Base-by-base conservation (phyloP, 2,888 invertebrate genomes). In the Poecilobothrus nobilitatus region DNA sequence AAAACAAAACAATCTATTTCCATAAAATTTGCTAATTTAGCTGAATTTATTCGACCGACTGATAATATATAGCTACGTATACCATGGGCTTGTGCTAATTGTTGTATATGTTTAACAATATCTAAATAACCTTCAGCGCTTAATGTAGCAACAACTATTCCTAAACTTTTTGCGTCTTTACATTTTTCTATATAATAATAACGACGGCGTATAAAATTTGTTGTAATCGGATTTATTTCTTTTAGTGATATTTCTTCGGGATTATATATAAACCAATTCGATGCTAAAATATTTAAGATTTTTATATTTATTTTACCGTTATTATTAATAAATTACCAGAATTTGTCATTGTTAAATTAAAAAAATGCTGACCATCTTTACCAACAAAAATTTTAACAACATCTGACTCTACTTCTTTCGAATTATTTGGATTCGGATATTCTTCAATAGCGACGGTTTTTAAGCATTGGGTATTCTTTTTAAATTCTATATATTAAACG, bases 11-110 rank as follows among this genome's bases (percentile, higher is more conserved):
- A 87, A 77, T 98, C 97, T 72, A 98, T 90, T 88, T 92, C 82
- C 53, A 84, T 81, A 80, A 97, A 96, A 83, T 99, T 99, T 0
- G 96, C 95, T 71, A 99, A 83, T 81, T 99, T 99, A 0, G 94
- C 91, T 15, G 93, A 91, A 83, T 95, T 97, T 4, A 96, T 91
- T 79, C 96, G 95, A 7, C 97, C 98, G 68, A 98, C 93, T 33
- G 92, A 93, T 68, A 98, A 88, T 65, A 94, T 89, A 77, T 97
- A 97, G 72, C 90, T 89, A 78, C 94, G 95, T 78, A 95, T 96
- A 0, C 90, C 90, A 69, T 90, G 89, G 1, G 84, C 80, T 75
- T 87, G 88, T 62, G 94, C 88, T 67, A 95, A 82, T 67, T 84
- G 80, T 78, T 92, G 90, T 74, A 95, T 81, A 69, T 89, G 85